phyloP scores from a whole-genome alignment of 2,113 vertebrate species.

The Pionites leucogaster region DNA sequence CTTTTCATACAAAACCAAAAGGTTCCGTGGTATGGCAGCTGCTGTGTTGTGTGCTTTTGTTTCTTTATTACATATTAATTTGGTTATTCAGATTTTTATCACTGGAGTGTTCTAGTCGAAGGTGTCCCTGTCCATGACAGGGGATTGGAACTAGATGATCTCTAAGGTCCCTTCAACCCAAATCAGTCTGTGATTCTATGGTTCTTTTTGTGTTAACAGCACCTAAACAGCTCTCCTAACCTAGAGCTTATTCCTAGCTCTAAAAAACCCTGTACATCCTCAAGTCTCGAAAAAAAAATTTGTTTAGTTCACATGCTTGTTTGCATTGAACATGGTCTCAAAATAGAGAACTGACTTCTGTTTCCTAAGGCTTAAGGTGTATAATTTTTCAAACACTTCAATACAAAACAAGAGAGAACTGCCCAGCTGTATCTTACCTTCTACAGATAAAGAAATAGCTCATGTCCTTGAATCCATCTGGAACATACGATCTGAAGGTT shows the following conservation, averaged over 20 bases:
- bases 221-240: neutral
- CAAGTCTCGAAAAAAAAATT: neutral
- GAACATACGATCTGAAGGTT: slow-evolving; percentile 77
- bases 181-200: neutral
- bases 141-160: neutral
- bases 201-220: neutral
- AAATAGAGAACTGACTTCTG: neutral
- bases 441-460: slow-evolving; percentile 77
- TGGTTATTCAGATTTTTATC: neutral
- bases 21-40: neutral
- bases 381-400: neutral
- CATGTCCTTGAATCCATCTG: slow-evolving; percentile 72
- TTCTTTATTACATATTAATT: neutral
- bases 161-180: neutral
- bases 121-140: neutral
- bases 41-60: neutral
- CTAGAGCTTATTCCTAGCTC: neutral
- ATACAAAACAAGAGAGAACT: neutral
- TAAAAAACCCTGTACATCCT: neutral
- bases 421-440: slow-evolving; percentile 68
- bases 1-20: neutral
- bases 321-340: neutral
- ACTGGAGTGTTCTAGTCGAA: neutral
- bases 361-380: neutral
- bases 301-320: neutral